Evolutionary conservation across 2,113 vertebrate species (phyloP).

Genomic region (Pollachius pollachius): DNA sequence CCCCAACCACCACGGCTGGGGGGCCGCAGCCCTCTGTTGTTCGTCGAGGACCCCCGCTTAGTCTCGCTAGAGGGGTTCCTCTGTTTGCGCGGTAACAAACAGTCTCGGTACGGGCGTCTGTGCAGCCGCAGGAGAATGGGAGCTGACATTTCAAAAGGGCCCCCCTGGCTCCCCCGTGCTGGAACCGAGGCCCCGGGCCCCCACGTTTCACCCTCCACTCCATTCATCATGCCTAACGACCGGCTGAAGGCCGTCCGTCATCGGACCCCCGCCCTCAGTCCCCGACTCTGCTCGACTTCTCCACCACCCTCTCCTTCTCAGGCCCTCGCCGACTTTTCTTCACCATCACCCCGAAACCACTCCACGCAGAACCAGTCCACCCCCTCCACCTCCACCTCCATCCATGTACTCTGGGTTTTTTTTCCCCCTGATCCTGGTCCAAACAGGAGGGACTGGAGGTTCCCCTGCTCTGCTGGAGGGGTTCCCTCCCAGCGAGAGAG

Average conservation of each 20-base stretch:
- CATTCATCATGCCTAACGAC: conserved; percentile 69
- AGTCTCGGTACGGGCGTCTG: conserved; percentile 67
- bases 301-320: conserved; percentile 26
- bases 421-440: too few species aligned
- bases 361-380: background rate
- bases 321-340: conserved; percentile 23
- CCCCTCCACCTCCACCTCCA: background rate
- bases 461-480: too few species aligned
- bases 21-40: background rate
- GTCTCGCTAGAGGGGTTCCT: conserved; percentile 37
- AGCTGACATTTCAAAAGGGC: conserved; percentile 72
- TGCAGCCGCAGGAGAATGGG: conserved; percentile 59
- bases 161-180: conserved; percentile 15
- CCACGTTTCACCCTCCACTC: conserved; percentile 51
- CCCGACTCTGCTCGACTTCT: background rate
- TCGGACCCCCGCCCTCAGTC: conserved; percentile 12
- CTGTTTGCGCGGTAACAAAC: conserved; percentile 57
- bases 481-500: too few species aligned
- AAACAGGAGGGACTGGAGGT: too few species aligned
- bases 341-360: background rate
- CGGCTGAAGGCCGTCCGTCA: conserved; percentile 70
- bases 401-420: too few species aligned
- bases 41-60: conserved; percentile 28
- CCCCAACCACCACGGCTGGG: conserved; percentile 26
- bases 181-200: conserved; percentile 48